phyloP scores from a whole-genome alignment of 2,113 vertebrate genomes.

The Oenanthe melanoleuca region DNA sequence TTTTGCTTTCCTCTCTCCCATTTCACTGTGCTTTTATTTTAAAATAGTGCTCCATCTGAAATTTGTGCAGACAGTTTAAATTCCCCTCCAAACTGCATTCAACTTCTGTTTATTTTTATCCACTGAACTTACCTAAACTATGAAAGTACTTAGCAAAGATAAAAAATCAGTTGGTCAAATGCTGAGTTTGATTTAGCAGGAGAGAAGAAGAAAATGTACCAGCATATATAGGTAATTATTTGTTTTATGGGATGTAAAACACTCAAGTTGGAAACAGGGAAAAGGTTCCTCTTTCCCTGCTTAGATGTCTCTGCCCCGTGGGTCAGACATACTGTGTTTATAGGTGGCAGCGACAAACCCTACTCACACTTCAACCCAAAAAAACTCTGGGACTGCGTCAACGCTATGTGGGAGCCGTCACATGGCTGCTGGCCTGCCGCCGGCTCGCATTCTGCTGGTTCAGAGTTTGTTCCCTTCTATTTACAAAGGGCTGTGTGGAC shows the following conservation, averaged over 20 bases:
- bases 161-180: neutral
- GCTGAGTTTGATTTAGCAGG: neutral
- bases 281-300: neutral
- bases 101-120: neutral
- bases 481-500: conserved; percentile 6
- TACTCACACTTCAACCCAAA: neutral
- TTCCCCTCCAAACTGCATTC: neutral
- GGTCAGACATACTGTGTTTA: neutral
- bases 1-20: neutral
- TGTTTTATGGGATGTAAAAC: neutral
- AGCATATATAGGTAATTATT: rapidly evolving
- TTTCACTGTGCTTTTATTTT: neutral
- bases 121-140: neutral
- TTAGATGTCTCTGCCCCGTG: neutral
- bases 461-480: conserved; percentile 16
- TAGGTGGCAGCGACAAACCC: neutral
- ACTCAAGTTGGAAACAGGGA: neutral
- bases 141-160: neutral
- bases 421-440: conserved; percentile 19
- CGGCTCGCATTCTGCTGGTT: conserved; percentile 30
- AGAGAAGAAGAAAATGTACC: neutral
- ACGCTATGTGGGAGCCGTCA: conserved; percentile 6
- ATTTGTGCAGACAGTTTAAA: neutral
- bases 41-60: neutral
- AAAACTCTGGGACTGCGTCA: conserved; percentile 14